Evolutionary conservation across 2,888 invertebrate species (phyloP).

Genomic region (Argyresthia albistria): DNA sequence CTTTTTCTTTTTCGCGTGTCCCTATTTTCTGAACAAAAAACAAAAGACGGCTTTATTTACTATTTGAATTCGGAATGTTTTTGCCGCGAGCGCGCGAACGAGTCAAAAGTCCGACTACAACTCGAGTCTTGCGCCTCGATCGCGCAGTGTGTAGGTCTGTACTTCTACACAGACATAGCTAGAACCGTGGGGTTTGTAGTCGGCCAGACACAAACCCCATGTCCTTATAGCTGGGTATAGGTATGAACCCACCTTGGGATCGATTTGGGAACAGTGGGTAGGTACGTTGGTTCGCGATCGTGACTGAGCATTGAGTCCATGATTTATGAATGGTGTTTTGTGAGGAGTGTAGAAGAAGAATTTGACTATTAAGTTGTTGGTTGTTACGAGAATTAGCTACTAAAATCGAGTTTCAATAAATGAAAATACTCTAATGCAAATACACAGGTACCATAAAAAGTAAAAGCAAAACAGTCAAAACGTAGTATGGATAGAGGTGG

Average conservation of each 20-base stretch:
- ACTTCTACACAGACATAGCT: constrained; percentile 33
- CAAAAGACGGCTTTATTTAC: not conserved
- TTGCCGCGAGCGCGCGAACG: constrained; percentile 54
- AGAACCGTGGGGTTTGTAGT: constrained; percentile 46
- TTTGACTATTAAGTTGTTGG: no score
- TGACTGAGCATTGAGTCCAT: no score
- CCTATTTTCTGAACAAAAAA: not conserved
- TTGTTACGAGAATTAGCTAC: not conserved
- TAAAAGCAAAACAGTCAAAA: no score
- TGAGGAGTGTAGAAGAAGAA: no score
- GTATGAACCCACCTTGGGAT: constrained; percentile 25
- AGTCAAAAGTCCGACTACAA: constrained; percentile 56
- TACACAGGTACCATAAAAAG: no score
- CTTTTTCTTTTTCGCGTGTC: not conserved
- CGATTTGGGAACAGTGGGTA: not conserved
- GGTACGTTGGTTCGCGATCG: no score
- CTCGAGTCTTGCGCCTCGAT: constrained; percentile 44
- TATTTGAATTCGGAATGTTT: not conserved
- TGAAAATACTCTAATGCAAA: no score
- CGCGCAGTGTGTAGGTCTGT: constrained; percentile 26
- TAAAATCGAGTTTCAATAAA: no score
- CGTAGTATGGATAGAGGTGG: no score
- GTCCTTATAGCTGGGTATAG: constrained; percentile 25
- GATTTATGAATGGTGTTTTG: no score
- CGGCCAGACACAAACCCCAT: constrained; percentile 60